Evolutionary conservation across 2,888 invertebrate species (phyloP).

Genomic region (Palloptera scutellata): DNA sequence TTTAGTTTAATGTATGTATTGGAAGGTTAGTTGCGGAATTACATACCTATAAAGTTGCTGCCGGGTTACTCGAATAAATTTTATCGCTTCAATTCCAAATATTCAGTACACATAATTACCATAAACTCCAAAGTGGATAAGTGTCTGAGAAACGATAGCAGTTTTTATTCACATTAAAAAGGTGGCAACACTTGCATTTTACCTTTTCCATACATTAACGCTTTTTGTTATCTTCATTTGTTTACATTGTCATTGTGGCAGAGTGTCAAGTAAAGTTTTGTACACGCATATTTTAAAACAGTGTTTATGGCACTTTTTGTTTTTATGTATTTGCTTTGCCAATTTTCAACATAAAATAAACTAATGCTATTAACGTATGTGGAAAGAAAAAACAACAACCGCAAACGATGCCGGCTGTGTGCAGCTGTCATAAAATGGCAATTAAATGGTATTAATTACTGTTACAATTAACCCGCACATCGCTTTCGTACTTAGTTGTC

Average conservation of each 20-base stretch:
- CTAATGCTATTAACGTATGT: no score
- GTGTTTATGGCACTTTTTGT: not conserved
- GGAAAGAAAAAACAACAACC: no score
- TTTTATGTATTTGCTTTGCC: not conserved
- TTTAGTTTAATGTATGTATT: no score
- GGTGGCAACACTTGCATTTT: not conserved
- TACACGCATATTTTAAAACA: not conserved
- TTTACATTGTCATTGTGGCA: not conserved
- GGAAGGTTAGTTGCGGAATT: no score
- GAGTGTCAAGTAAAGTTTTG: not conserved
- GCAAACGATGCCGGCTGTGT: slow-evolving; percentile 5
- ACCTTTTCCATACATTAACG: not conserved
- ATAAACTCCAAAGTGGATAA: no score
- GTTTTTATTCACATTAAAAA: no score
- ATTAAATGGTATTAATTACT: not conserved
- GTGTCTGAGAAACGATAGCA: no score
- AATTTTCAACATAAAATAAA: not conserved
- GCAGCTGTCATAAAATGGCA: slow-evolving; percentile 13
- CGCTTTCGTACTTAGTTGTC: not conserved
- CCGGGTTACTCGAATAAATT: no score
- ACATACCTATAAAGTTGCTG: no score
- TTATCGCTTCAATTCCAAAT: no score
- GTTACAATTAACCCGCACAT: not conserved
- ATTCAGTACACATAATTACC: no score
- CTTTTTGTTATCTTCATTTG: not conserved